Base-by-base conservation (phyloP, 2,113 vertebrate species). In the Cyanistes caeruleus region DNA sequence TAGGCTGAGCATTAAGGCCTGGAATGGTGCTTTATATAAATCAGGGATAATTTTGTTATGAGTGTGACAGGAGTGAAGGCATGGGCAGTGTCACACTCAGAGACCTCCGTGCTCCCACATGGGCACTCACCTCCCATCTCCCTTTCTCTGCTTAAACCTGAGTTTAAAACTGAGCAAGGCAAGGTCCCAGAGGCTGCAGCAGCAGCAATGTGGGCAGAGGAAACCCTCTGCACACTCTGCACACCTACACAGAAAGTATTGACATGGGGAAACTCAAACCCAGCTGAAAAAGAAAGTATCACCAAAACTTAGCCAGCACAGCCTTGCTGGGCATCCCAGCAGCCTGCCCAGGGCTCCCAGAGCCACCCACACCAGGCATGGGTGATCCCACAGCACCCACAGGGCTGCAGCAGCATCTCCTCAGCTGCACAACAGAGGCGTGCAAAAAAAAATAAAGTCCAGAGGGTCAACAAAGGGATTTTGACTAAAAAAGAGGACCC, bases 171-270 rank as follows among this genome's bases (percentile, higher is more conserved):
- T 3, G 22, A 84, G 87, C 87, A 43, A 56, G 81, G 46, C 39
- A 23, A 70, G 74, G 83, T 53, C 62, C 93, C 88, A 24, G 25
- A 4, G 87, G 89, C 78, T 67, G 69, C 82, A 1, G 15, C 65
- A 53, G 76, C 72, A 7, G 51, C 5, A 0, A 13, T 0, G 93
- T 78, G 55, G 93, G 94, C 93, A 93, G 94, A 49, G 46, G 83
- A 95, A 95, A 95, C 82, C 93, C 85, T 86, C 62, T 67, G 72
- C 82, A 73, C 96, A 88, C 85, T 86, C 62, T 67, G 70, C 82
- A 73, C 96, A 88, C 94, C 91, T 88, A 95, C 93, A 75, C 67
- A 5, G 91, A 79, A 95, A 96, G 10, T 73, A 51, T 48, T 2
- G 13, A 46, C 56, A 7, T 6, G 93, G 88, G 53, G 65, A 67